These are phyloP conservation scores for Nysson spinosus DNA, from an alignment of 2,888 invertebrate species.

Conservation along the genomic window DNA sequence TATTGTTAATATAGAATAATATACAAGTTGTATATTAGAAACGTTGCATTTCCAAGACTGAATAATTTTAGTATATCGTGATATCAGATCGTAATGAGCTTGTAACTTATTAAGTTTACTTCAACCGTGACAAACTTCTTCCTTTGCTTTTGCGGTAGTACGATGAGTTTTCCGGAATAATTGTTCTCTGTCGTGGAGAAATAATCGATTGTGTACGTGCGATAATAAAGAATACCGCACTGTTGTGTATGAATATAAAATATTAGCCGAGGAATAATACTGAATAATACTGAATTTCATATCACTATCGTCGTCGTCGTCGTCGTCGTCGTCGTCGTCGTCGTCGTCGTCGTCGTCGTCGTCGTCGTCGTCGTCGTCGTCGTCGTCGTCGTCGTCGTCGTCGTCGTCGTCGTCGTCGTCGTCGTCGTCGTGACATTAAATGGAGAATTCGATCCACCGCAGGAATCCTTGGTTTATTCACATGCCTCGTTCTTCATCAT, in stretches of 20 bases:
- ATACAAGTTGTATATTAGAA: slow-evolving; percentile 2
- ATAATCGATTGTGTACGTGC: slow-evolving; percentile 21
- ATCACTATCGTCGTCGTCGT: too few species aligned
- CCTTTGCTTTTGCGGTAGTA: slow-evolving; percentile 2
- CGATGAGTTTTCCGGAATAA: background rate
- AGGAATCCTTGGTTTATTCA: slow-evolving; percentile 49
- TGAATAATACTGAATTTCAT: too few species aligned
- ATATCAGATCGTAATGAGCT: slow-evolving; percentile 52
- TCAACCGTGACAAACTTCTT: slow-evolving; percentile 52
- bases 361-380: too few species aligned
- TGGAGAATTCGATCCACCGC: slow-evolving; percentile 44
- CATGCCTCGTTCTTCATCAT: slow-evolving; percentile 27
- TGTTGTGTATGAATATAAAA: too few species aligned
- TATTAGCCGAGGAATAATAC: too few species aligned
- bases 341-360: too few species aligned
- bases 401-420: slow-evolving; percentile 20
- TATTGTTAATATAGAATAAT: too few species aligned
- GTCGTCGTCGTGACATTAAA: slow-evolving; percentile 27
- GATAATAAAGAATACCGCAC: too few species aligned
- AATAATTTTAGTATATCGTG: slow-evolving; percentile 34
- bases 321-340: too few species aligned
- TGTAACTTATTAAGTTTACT: slow-evolving; percentile 40
- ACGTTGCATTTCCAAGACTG: slow-evolving; percentile 21
- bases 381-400: too few species aligned
- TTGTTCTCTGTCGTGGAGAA: slow-evolving; percentile 13